Evolutionary conservation across 2,888 invertebrate species (phyloP).

Genomic region (Caenorhabditis wallacei): DNA sequence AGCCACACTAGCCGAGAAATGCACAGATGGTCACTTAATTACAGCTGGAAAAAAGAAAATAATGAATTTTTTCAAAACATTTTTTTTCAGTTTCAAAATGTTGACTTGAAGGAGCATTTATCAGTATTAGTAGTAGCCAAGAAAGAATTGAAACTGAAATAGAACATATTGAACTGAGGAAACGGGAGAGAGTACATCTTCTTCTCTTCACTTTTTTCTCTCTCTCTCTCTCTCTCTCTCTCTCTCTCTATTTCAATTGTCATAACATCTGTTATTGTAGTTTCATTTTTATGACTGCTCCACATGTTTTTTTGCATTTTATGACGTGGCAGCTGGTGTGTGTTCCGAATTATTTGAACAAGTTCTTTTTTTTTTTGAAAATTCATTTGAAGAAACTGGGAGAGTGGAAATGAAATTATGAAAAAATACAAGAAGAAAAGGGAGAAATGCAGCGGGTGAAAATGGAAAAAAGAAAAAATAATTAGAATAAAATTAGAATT

Average conservation of each 20-base stretch:
- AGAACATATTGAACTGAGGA: too few relatives aligned
- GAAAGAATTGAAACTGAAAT: too few relatives aligned
- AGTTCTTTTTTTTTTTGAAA: constrained; percentile 10
- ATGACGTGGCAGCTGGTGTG: constrained; percentile 52
- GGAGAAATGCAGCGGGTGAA: background rate
- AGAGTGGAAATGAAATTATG: background rate
- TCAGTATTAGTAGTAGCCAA: too few relatives aligned
- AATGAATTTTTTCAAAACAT: too few relatives aligned
- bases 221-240: too few relatives aligned
- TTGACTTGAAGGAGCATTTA: too few relatives aligned
- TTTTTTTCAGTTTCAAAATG: too few relatives aligned
- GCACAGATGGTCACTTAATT: too few relatives aligned
- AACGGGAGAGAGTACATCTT: too few relatives aligned
- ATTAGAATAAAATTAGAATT: constrained; percentile 1
- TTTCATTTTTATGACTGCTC: constrained; percentile 28
- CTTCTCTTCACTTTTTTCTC: too few relatives aligned
- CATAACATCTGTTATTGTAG: constrained; percentile 42
- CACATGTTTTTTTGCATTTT: constrained; percentile 43
- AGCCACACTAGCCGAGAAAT: too few relatives aligned
- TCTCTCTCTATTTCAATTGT: constrained; percentile 5
- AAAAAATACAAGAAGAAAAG: background rate
- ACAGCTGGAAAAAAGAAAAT: too few relatives aligned
- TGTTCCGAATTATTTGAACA: background rate
- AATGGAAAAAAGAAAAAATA: background rate
- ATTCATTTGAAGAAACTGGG: constrained; percentile 8